A percentile compares a stretch with the other conserved stretches of the same genome.
Conservation (phyloP, 2,797 vertebrate species). For the Phylloscopus collybita region DNA sequence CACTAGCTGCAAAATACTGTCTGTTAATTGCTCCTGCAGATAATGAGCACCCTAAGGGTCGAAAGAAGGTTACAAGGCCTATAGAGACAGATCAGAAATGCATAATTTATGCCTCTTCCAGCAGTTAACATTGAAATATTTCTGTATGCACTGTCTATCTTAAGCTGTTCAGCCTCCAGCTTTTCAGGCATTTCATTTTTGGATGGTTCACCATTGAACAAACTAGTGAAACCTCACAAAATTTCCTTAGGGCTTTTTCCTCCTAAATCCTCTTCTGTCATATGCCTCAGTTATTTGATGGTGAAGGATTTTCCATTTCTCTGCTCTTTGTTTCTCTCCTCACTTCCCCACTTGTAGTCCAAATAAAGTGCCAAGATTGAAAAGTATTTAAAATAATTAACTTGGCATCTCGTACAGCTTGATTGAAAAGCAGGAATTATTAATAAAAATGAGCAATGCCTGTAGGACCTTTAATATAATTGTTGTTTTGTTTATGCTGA, state of each 20-base stretch:
- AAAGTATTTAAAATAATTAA: conserved; percentile 47
- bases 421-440: conserved; percentile 31
- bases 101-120: conserved; percentile 44
- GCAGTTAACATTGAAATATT: background rate
- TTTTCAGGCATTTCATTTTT: conserved; percentile 23
- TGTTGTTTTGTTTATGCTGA: conserved; percentile 28
- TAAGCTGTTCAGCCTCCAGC: background rate
- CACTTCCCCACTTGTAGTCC: background rate
- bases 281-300: conserved; percentile 1
- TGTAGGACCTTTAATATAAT: conserved; percentile 13
- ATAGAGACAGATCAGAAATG: conserved; percentile 14
- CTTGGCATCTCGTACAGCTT: background rate
- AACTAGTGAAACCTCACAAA: background rate
- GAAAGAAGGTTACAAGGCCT: conserved; percentile 29
- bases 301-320: conserved; percentile 5
- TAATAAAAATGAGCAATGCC: conserved; percentile 13
- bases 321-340: background rate
- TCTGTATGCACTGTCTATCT: background rate
- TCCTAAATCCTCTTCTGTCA: conserved; percentile 15
- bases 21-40: conserved; percentile 47
- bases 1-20: conserved; percentile 7
- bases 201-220: conserved; percentile 10
- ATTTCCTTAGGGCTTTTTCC: background rate
- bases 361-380: conserved; percentile 6
- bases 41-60: conserved; percentile 43